A percentile compares a stretch with the other conserved stretches of the same genome.
Conservation (phyloP, 2,113 vertebrate species). For the Syngnathoides biaculeatus region DNA sequence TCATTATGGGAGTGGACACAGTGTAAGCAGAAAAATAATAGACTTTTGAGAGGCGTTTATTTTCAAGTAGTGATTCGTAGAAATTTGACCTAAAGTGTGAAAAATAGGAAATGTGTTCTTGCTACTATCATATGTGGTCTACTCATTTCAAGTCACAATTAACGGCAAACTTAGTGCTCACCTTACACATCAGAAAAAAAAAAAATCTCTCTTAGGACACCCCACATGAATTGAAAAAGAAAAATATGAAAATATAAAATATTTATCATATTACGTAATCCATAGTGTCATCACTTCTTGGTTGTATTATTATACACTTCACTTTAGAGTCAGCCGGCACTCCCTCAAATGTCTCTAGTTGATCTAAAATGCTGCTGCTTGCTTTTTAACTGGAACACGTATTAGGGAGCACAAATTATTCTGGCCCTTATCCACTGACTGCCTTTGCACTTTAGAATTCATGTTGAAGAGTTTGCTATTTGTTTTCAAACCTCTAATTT, state of each 20-base stretch:
- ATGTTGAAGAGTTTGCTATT: too few species aligned
- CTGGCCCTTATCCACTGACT: too few species aligned
- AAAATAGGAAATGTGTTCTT: neutral
- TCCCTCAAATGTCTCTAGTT: neutral
- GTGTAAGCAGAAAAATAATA: constrained; percentile 55
- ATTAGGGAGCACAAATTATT: neutral
- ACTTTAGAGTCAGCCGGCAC: neutral
- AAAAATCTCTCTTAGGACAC: too few species aligned
- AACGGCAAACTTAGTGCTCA: too few species aligned
- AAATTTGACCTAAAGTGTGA: neutral
- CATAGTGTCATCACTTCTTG: too few species aligned
- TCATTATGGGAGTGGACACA: constrained; percentile 20
- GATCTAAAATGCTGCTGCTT: neutral
- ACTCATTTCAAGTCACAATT: too few species aligned
- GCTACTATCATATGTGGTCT: neutral
- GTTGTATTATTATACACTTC: neutral
- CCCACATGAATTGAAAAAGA: neutral
- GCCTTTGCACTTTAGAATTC: too few species aligned
- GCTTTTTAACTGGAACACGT: neutral
- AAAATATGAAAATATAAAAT: neutral
- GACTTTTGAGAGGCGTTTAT: constrained; percentile 32
- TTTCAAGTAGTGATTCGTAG: neutral
- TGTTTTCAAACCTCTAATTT: too few species aligned
- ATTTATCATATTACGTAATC: neutral
- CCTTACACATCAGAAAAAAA: too few species aligned